phyloP scores from a whole-genome alignment of 2,797 vertebrate species.

The Pipistrellus kuhlii region DNA sequence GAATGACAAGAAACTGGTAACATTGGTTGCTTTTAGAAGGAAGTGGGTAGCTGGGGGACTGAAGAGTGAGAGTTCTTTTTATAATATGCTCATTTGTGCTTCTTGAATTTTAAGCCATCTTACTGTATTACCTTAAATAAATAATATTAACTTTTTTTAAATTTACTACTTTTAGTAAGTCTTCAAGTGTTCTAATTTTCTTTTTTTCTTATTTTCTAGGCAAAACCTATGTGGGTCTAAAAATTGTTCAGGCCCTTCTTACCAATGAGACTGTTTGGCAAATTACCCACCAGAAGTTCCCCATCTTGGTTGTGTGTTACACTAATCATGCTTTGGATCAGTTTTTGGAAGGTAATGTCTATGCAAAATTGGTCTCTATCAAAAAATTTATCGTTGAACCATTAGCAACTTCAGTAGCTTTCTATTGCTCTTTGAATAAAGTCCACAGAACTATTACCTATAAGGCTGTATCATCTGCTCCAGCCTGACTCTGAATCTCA shows the following conservation, averaged over 20 bases:
- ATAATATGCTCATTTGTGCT: background rate
- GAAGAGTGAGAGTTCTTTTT: background rate
- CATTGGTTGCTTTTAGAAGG: background rate
- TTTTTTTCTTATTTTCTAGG: conserved; percentile 87
- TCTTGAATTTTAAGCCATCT: conserved; percentile 57
- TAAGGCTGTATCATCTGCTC: background rate
- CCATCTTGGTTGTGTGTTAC: conserved; percentile 96
- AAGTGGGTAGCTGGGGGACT: background rate
- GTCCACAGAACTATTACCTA: background rate
- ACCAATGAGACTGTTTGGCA: conserved; percentile 89
- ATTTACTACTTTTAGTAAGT: conserved; percentile 47
- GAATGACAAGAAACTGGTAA: conserved; percentile 17
- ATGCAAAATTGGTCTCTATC: background rate
- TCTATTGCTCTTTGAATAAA: background rate
- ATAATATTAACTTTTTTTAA: background rate
- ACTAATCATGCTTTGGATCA: conserved; percentile 98
- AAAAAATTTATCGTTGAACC: background rate
- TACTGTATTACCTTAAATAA: background rate
- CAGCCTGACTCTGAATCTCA: background rate
- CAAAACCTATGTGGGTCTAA: conserved; percentile 96
- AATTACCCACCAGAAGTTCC: conserved; percentile 52
- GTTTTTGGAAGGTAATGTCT: conserved; percentile 95
- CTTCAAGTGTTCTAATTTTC: conserved; percentile 45
- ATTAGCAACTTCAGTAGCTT: background rate
- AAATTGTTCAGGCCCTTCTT: conserved; percentile 94